These are phyloP conservation scores for Pitangus sulphuratus DNA, from an alignment of 2,797 vertebrate species.

Conservation along the genomic window DNA sequence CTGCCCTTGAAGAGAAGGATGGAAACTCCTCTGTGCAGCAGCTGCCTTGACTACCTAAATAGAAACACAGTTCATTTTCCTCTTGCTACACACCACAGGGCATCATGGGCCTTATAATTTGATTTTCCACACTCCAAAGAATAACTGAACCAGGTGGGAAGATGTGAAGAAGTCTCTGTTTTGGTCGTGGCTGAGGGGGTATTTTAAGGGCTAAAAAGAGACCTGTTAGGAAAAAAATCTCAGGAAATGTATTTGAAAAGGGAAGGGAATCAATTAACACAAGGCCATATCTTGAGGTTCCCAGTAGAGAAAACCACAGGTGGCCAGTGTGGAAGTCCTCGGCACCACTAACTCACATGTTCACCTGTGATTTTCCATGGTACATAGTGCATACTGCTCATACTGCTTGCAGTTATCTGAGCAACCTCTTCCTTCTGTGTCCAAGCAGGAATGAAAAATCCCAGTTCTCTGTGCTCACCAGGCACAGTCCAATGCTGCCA, in stretches of 20 bases:
- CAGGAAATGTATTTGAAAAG: not conserved
- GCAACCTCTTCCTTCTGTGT: not conserved
- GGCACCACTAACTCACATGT: not conserved
- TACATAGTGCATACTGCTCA: not conserved
- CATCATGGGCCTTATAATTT: not conserved
- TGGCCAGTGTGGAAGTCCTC: not conserved
- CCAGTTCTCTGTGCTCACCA: not conserved
- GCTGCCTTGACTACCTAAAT: not conserved
- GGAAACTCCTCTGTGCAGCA: not conserved
- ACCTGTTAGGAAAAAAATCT: not conserved
- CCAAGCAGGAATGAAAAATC: not conserved
- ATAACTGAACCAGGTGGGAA: not conserved
- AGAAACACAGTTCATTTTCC: not conserved
- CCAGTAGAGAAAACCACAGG: not conserved
- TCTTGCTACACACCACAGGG: rapidly evolving
- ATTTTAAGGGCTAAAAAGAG: not conserved
- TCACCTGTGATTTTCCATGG: not conserved
- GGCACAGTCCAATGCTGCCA: not conserved
- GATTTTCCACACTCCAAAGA: not conserved
- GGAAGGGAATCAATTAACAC: not conserved
- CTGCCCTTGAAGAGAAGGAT: not conserved
- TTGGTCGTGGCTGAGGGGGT: not conserved
- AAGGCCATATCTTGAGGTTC: not conserved
- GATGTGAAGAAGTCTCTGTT: not conserved
- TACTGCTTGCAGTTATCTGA: not conserved